A percentile compares a stretch with the other conserved stretches of the same genome.
Evolutionary conservation across 1,140 invertebrate genomes (phyloP).

Genomic region (Lepidurus apus): DNA sequence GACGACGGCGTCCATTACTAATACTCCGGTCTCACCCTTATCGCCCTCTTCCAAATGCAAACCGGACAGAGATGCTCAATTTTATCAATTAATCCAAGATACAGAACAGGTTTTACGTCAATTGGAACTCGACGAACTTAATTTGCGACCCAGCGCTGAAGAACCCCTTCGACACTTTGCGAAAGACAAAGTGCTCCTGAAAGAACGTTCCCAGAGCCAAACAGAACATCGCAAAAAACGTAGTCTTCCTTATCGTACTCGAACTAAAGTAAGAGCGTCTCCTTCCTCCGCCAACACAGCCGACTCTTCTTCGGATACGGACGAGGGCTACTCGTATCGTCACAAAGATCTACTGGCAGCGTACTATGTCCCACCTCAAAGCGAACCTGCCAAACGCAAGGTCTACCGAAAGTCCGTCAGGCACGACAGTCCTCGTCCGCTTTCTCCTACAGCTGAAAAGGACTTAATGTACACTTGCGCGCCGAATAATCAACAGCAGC

Average conservation of each 20-base stretch:
- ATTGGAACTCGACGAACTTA: slow-evolving; percentile 31
- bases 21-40: background rate
- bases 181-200: background rate
- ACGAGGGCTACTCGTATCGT: background rate
- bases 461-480: background rate
- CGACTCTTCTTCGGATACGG: background rate
- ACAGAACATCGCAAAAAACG: background rate
- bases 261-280: background rate
- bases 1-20: background rate
- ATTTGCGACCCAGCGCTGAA: background rate
- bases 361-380: background rate
- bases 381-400: slow-evolving; percentile 5
- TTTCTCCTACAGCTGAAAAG: background rate
- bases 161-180: slow-evolving; percentile 24
- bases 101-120: slow-evolving; percentile 30
- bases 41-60: background rate
- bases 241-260: background rate
- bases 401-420: background rate
- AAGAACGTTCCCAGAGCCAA: background rate
- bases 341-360: background rate
- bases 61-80: slow-evolving; percentile 8
- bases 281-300: background rate
- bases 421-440: slow-evolving; percentile 2
- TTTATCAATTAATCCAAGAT: slow-evolving; percentile 27
- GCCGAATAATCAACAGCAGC: background rate